Base-by-base conservation (phyloP, 35 echinoderm and acorn worm genomes). In the Patiria miniata region DNA sequence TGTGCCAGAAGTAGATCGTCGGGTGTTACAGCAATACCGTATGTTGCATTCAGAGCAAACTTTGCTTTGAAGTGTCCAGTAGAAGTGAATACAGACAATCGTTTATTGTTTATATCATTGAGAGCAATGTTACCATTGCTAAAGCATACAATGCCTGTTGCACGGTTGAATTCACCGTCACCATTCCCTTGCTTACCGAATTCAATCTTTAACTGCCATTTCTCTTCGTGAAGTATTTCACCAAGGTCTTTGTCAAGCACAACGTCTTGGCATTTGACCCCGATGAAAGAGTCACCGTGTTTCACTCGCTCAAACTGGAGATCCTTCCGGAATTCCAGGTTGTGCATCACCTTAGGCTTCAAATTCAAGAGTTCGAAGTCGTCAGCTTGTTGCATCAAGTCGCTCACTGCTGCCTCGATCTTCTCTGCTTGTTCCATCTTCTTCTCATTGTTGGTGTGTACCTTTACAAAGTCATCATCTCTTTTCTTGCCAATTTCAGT, bases 51-150 rank as follows among this genome's bases (percentile, higher is more conserved):
- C 8, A 83, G 44, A 17, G 32, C n/a, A 83, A 8, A 18, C 14
- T 17, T 83, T 22, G 52, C 28, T 55, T 83, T 83, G 52, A 8
- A 54, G 19, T 0, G 0, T 22, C 80, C 80, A 16, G 39, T 21
- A 21, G 52, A 8, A 22, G 21, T 83, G 32, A 54, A 55, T 4
- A n/a, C 28, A 3, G 80, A 52, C 21, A 83, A 42, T n/a, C 21
- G 39, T 17, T 1, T 15, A n/a, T 34, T 83, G 40, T 2, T 33
- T 29, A 1, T 42, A 83, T 83, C 80, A 83, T 40, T 52, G 17
- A 83, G 21, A 51, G 36, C 80, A 52, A 55, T n/a, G 51, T 83
- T 51, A 9, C 80, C 80, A 83, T 83, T 83, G 21, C 21, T 34
- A 32, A 42, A 83, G 14, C 40, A 42, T 28, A 51, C 80, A n/a